Evolutionary conservation across 2,888 invertebrate genomes (phyloP), one percentile per base, ranked within the genome.

Genomic region (Drosophila atripex): DNA sequence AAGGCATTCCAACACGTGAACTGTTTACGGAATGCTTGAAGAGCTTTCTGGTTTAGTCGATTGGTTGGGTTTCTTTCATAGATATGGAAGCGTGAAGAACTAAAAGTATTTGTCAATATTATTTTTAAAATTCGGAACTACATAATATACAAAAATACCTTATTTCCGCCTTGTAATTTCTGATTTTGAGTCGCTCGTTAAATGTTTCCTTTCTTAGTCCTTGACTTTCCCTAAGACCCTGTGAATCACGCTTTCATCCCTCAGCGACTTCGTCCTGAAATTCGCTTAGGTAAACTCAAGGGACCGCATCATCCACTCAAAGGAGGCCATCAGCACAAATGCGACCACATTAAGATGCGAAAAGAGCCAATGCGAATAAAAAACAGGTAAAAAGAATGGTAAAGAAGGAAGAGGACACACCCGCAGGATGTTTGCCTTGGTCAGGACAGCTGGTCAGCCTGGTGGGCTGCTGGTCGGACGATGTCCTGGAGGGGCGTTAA

Each of bases 1-100:
- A 70, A 47, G 77, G 82, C 77, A 65, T 69, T 57, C 60, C 28
- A 58, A 79, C 79, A 84, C 88, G 83, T 84, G 83, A 85, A 71
- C 23, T 63, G 88, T 71, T 74, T 74, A 51, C 70, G 56, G 59
- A 74, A 74, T 74, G 59, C 78, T 30, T 45, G 63, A 43, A 35
- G 56, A 55, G 69, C 69, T 32, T 14, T 50, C 41, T 41, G 46
- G 66, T 66, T 53, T 68, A 39, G 65, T 65, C 63, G 63, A 64
- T 64, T 64, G 65, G 63, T 12, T 49, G 12, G 25, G 7, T 35
- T 59, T 25, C 5, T 12, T 5, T 14, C 7, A 28, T 21, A 65
- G 63, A 8, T 11, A 65, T 51, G 63, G n/a, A 2, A 16, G 7
- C 18, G 49, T 61, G 50, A 12, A 4, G 55, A 23, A n/a, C 2